Base-by-base conservation (phyloP, 2,797 vertebrate genomes). In the Eleutherodactylus coqui region DNA sequence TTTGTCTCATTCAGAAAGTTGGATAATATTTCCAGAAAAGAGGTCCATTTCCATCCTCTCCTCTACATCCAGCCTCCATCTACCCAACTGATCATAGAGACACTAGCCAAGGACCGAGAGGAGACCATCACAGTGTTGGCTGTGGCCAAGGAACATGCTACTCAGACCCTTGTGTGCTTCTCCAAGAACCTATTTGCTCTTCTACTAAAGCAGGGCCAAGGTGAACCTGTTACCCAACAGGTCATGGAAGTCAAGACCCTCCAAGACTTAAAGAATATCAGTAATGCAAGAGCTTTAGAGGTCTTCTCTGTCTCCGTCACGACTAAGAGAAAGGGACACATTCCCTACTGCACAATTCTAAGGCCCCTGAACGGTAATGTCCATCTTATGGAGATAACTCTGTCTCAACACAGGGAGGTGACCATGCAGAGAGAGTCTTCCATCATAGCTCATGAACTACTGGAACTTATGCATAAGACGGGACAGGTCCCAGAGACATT, bases 141-240 rank as follows among this genome's bases (percentile, higher is more conserved):
- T 0, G 75, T 76, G 3, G 88, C 75, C 17, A n/a, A 47, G 0
- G 78, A 83, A 8, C 67, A 86, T 17, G 67, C 64, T 0, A 51
- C 51, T 9, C 17, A 17, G n/a, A 88, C 90, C 1, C 55, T 90
- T 2, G 8, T 82, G 8, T 89, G 88, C 27, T 86, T 90, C 45
- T 53, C 62, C 7, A 89, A 75, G n/a, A 62, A 47, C 7, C 17
- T 78, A 4, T 60, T 88, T 4, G 58, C 60, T 11, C 27, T 87
- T 34, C 69, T 85, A 38, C 45, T 73, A 13, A 32, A 41, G n/a
- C 13, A 47, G 29, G 11, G 45, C n/a, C 9, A 17, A 21, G n/a
- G 38, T 64, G 41, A 27, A 1, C 21, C 55, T 21, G 32, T 58
- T 2, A 34, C 5, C 0, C 70, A 76, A 34, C 83, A n/a, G 3